Conservation (phyloP, 1,140 invertebrate genomes). For the Drosophila novamexicana region DNA sequence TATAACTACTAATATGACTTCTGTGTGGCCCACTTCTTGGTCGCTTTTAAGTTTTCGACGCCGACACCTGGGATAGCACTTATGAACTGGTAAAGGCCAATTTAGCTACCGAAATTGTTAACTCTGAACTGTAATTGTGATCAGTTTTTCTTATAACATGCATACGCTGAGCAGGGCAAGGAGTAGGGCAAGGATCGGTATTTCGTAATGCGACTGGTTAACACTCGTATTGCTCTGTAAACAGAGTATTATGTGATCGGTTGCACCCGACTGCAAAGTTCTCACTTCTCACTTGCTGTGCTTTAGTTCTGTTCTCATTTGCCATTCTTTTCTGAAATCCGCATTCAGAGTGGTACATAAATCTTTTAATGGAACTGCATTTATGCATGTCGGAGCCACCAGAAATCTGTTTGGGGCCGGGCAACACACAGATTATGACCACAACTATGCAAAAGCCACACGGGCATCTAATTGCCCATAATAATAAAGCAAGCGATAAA, state of each 20-base stretch:
- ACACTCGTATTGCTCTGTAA: too few species aligned
- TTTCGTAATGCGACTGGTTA: too few species aligned
- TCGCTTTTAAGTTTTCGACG: slow-evolving; percentile 3
- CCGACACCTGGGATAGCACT: background rate
- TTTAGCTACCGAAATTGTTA: too few species aligned
- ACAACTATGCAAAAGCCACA: slow-evolving; percentile 68
- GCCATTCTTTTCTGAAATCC: background rate
- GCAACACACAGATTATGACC: slow-evolving; percentile 8
- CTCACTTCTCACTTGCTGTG: too few species aligned
- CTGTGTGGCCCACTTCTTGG: background rate
- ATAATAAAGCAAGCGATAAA: slow-evolving; percentile 77
- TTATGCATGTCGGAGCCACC: slow-evolving; percentile 35
- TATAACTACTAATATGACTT: background rate
- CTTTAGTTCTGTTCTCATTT: too few species aligned
- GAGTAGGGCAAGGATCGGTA: too few species aligned
- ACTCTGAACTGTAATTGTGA: too few species aligned
- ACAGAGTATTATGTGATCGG: too few species aligned
- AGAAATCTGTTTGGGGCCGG: slow-evolving; percentile 8
- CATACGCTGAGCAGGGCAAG: too few species aligned
- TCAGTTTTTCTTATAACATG: too few species aligned
- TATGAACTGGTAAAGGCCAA: background rate
- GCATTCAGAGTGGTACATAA: slow-evolving; percentile 1
- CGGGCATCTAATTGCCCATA: slow-evolving; percentile 81
- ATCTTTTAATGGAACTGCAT: slow-evolving; percentile 19
- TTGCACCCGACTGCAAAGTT: too few species aligned